Percentiles rank a stretch among this genome's conserved stretches.
Evolutionary conservation across 2,888 invertebrate species (phyloP).

Genomic region (Bimastos eiseni): DNA sequence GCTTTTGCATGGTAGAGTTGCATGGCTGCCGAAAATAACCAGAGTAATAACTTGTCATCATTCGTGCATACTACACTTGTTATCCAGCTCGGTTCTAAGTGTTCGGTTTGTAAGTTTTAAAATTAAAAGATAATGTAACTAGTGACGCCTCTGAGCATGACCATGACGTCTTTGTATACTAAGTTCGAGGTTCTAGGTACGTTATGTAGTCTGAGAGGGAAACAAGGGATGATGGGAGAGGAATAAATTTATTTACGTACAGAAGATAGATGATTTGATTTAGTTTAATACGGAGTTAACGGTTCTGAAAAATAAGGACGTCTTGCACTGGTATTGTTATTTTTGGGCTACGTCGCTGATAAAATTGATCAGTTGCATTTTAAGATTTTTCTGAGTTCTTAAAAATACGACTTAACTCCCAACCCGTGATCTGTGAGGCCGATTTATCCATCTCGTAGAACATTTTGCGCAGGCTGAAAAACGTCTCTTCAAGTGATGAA

Average conservation of each 20-base stretch:
- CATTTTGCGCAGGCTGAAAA: background rate
- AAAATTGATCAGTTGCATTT: background rate
- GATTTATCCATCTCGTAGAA: background rate
- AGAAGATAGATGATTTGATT: background rate
- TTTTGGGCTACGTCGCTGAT: background rate
- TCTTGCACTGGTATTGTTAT: background rate
- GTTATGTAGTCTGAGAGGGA: background rate
- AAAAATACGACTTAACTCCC: background rate
- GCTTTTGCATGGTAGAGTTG: too few relatives aligned
- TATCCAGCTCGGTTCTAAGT: too few relatives aligned
- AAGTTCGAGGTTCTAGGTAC: background rate
- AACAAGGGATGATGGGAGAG: background rate
- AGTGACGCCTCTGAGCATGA: too few relatives aligned
- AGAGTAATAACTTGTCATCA: too few relatives aligned
- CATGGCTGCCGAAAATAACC: too few relatives aligned
- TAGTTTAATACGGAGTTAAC: background rate
- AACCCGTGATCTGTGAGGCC: background rate
- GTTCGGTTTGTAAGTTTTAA: too few relatives aligned
- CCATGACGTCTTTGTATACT: background rate
- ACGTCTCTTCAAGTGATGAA: background rate
- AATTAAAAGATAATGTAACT: too few relatives aligned
- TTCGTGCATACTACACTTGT: too few relatives aligned
- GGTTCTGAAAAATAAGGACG: background rate
- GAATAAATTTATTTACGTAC: background rate
- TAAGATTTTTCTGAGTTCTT: background rate